Evolutionary conservation across 2,797 vertebrate species (phyloP).

Genomic region (Phataginus tetradactyla): DNA sequence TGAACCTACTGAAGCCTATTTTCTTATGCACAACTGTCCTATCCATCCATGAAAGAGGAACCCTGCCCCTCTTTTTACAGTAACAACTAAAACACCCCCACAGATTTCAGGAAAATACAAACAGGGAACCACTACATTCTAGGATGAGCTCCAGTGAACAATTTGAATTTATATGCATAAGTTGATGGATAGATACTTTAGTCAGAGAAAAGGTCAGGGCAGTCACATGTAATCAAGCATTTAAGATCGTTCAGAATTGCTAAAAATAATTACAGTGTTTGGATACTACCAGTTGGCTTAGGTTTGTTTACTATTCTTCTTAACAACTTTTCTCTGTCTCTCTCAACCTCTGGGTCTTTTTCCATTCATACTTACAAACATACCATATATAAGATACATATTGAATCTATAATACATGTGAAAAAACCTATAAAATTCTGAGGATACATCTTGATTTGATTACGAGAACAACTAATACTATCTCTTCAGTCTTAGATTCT

Average conservation of each 20-base stretch:
- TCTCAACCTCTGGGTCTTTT: background rate
- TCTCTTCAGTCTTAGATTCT: background rate
- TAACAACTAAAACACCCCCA: background rate
- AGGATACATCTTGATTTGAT: background rate
- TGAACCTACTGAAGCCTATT: background rate
- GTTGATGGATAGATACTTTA: background rate
- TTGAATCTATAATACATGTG: background rate
- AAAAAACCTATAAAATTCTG: background rate
- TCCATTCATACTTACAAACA: background rate
- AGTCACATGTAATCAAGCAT: background rate
- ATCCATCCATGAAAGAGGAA: background rate
- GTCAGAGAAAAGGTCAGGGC: background rate
- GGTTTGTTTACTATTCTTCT: background rate
- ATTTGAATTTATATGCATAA: background rate
- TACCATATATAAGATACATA: background rate
- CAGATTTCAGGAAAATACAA: background rate
- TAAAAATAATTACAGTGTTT: constrained; percentile 13
- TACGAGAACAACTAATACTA: background rate
- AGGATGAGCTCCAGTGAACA: background rate
- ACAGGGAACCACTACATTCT: background rate
- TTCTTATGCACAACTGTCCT: background rate
- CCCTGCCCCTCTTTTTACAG: background rate
- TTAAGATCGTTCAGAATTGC: background rate
- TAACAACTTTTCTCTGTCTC: background rate
- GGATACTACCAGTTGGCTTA: background rate